Conservation (phyloP, 2,113 vertebrate genomes). For the Hemiscyllium ocellatum region DNA sequence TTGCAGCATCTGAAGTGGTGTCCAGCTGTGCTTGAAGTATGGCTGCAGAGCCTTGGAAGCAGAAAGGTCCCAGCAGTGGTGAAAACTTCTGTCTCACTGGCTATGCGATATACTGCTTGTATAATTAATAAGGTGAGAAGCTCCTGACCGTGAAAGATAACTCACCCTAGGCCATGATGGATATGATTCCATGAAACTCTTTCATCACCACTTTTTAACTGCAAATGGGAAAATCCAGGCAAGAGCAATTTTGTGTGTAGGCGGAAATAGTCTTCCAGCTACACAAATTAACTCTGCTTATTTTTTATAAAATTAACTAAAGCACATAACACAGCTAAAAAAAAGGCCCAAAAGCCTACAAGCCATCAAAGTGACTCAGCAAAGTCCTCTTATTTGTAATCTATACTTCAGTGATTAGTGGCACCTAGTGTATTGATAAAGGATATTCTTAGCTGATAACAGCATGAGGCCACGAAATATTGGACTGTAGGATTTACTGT, state of each 20-base stretch:
- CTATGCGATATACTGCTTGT: too few species aligned
- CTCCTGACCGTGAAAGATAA: too few species aligned
- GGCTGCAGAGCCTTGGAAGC: too few species aligned
- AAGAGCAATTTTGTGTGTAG: not conserved
- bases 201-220: too few species aligned
- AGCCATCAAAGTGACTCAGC: not conserved
- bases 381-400: not conserved
- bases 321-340: not conserved
- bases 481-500: not conserved
- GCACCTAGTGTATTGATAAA: not conserved
- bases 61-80: too few species aligned
- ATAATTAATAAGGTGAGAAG: too few species aligned
- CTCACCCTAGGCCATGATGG: too few species aligned
- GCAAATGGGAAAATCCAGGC: too few species aligned
- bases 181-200: too few species aligned
- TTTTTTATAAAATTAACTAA: not conserved
- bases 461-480: not conserved
- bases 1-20: too few species aligned
- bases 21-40: too few species aligned
- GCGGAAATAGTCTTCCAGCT: not conserved
- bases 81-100: too few species aligned
- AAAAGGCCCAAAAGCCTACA: not conserved
- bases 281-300: not conserved
- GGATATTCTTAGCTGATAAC: not conserved
- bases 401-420: not conserved